Base-by-base conservation (phyloP, 1,140 invertebrate species). In the Artemia franciscana region DNA sequence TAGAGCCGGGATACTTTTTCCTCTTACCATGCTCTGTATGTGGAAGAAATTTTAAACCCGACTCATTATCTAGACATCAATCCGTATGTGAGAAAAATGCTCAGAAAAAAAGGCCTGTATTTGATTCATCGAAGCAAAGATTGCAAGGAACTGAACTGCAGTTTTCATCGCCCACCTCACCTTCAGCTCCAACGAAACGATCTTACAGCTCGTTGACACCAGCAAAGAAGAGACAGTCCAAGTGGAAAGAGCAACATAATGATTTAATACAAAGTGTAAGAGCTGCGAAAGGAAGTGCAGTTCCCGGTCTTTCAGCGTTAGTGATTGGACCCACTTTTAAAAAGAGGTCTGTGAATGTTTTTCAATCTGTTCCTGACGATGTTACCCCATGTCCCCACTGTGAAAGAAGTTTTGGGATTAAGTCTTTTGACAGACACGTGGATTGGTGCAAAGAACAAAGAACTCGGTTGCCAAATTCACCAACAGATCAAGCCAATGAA, bases 341-440 rank as follows among this genome's bases (percentile, higher is more conserved):
- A 67, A 5, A 21, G 57, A 64, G 12, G 73, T 73, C 18, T 64
- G 70, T 9, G 65, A 70, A 26, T 64, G 62, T n/a, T 73, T 73
- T 5, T 67, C 66, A 1, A 0, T 70, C 71, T 51, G 70, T 72
- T 15, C 73, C 73, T 1, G 70, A 73, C 7, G 66, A 67, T 63
- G 66, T 64, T 60, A 39, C 64, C 5, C 67, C 64, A 15, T 68
- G 68, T 25, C 67, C 66, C 0, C 64, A 66, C 39, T 69, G 68
- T 58, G 65, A 67, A 58, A 67, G 78, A 24, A 66, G 74, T 24
- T 80, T 80, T 65, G 78, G 74, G 60, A 67, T 73, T 60, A 72
- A 73, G 28, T 76, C 78, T 5, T 77, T 74, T 4, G 76, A 78
- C 51, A 66, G 78, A 4, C 78, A 80, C 66, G 78, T 79, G 26